A percentile compares a stretch with the other conserved stretches of the same genome.
Conservation (phyloP, 92 coral and sea anemone genomes). For the Parazoanthus swiftii region DNA sequence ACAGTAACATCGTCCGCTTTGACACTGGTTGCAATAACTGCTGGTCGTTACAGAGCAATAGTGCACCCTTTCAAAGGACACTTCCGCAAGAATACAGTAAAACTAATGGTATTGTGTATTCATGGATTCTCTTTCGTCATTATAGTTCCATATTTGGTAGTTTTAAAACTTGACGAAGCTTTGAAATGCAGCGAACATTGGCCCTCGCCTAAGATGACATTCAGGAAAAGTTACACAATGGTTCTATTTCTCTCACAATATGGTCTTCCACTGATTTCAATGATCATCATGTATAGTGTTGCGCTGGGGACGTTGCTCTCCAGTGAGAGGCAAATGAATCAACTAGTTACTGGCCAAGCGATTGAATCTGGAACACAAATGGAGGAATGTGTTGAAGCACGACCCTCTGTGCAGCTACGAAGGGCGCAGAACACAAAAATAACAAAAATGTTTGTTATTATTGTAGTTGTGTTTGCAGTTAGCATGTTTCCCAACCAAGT, state of each 20-base stretch:
- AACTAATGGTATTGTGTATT: slow-evolving; percentile 26
- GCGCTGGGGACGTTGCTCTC: slow-evolving; percentile 54
- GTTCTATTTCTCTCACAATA: slow-evolving; percentile 69
- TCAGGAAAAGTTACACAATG: slow-evolving; percentile 70
- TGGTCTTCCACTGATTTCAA: slow-evolving; percentile 61
- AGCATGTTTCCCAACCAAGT: slow-evolving; percentile 86
- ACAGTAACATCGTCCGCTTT: slow-evolving; percentile 69
- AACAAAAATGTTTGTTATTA: slow-evolving; percentile 85
- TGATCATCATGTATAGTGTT: slow-evolving; percentile 60
- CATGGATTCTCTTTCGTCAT: slow-evolving; percentile 49
- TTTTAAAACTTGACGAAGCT: slow-evolving; percentile 47
- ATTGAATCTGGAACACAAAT: not conserved
- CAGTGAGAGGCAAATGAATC: not conserved
- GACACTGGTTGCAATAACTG: slow-evolving; percentile 65
- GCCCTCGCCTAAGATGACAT: slow-evolving; percentile 57
- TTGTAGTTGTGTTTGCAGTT: slow-evolving; percentile 82
- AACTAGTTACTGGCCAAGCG: not conserved
- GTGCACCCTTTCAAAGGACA: slow-evolving; percentile 73
- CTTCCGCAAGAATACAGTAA: slow-evolving; percentile 46
- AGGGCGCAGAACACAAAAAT: slow-evolving; percentile 81
- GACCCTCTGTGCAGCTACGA: slow-evolving; percentile 31
- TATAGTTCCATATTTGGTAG: slow-evolving; percentile 67
- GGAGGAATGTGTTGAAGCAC: not conserved
- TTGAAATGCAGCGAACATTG: slow-evolving; percentile 66
- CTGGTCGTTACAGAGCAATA: slow-evolving; percentile 76